These are phyloP conservation scores for Dermochelys coriacea DNA, from an alignment of 2,797 vertebrate species.

Conservation along the genomic window DNA sequence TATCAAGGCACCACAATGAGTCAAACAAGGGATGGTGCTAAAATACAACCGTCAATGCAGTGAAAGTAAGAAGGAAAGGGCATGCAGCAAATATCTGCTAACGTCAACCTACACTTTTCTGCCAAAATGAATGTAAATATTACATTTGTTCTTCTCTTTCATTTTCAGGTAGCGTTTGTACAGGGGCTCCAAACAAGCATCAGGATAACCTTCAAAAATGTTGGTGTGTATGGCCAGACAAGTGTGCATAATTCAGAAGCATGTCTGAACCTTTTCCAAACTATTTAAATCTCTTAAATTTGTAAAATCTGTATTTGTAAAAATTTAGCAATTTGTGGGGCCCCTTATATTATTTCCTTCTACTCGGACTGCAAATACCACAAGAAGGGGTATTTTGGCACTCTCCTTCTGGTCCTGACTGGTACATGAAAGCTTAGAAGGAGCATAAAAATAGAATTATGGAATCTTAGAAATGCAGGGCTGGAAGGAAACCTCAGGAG, in stretches of 20 bases:
- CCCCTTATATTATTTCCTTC: not conserved
- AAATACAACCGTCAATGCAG: not conserved
- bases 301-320: not conserved
- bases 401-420: not conserved
- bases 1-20: rapidly evolving
- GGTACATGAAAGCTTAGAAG: not conserved
- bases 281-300: not conserved
- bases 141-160: not conserved
- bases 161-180: not conserved
- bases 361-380: not conserved
- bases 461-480: not conserved
- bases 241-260: not conserved
- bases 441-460: not conserved
- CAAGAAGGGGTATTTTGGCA: not conserved
- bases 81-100: rapidly evolving
- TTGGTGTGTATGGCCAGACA: not conserved
- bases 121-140: not conserved
- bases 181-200: not conserved
- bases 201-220: not conserved
- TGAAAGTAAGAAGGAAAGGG: not conserved
- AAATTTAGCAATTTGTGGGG: not conserved
- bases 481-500: not conserved
- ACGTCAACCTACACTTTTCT: not conserved
- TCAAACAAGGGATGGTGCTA: rapidly evolving
- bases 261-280: not conserved